phyloP scores from a whole-genome alignment of 2,888 invertebrate genomes.

The Ornithoptera alexandrae region DNA sequence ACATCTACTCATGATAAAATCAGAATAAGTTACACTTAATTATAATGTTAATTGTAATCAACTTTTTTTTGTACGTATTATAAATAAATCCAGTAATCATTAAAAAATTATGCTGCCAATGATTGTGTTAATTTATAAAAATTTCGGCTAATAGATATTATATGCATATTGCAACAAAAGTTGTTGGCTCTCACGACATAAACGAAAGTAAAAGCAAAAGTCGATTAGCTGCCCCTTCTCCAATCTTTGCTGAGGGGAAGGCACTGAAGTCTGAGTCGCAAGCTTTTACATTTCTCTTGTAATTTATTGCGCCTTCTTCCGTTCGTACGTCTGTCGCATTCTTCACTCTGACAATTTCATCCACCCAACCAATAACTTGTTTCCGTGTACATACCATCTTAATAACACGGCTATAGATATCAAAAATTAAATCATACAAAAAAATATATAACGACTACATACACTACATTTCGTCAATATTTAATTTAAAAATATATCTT shows the following conservation, averaged over 20 bases:
- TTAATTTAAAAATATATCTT: too few relatives aligned
- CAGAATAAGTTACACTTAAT: too few relatives aligned
- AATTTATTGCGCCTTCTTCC: constrained; percentile 53
- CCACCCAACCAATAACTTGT: constrained; percentile 53
- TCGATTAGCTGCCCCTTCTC: constrained; percentile 38
- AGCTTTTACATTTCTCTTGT: constrained; percentile 56
- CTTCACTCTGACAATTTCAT: constrained; percentile 44
- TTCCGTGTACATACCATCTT: constrained; percentile 40
- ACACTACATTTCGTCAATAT: too few relatives aligned
- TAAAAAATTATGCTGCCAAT: too few relatives aligned
- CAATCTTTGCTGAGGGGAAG: constrained; percentile 41
- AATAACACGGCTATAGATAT: too few relatives aligned
- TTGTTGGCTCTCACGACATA: constrained; percentile 1
- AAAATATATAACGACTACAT: too few relatives aligned
- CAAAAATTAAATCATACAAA: too few relatives aligned
- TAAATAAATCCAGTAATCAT: not conserved
- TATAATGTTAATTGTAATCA: too few relatives aligned
- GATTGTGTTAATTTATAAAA: too few relatives aligned
- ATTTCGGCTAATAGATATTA: too few relatives aligned
- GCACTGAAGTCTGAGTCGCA: constrained; percentile 36
- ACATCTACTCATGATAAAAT: too few relatives aligned
- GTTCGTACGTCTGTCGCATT: constrained; percentile 39
- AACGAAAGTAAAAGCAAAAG: constrained; percentile 31
- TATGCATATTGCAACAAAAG: not conserved
- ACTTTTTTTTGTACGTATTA: too few relatives aligned